Evolutionary conservation across 1,140 invertebrate species (phyloP), one percentile per base, ranked within the genome.

Genomic region (Nomia melanderi): DNA sequence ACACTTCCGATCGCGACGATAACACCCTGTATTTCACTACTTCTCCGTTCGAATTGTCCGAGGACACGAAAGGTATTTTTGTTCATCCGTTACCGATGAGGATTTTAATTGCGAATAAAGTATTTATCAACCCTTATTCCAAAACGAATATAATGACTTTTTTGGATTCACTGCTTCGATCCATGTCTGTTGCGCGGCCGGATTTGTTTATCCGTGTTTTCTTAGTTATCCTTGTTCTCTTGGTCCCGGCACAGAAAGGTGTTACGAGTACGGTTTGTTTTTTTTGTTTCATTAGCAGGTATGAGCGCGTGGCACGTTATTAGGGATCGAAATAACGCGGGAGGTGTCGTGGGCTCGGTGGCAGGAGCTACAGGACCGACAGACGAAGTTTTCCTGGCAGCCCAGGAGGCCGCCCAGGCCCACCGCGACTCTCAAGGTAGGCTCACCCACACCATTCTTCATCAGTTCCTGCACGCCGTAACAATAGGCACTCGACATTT

Each of bases 381-480:
- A 88, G 95, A 96, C 81, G 95, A 95, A 92, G 94, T 95, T 86
- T 95, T 95, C 90, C 93, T 95, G 87, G 93, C 94, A 88, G 94
- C 94, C 87, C 95, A 95, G 93, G 95, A 96, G 91, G 94, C 94
- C 85, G 93, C 93, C 77, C 94, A 94, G 90, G 94, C 95, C 91
- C 95, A 95, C 92, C 94, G 95, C 91, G 95, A 96, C 93, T 95
- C 95, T 89, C 95, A 96, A 96, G 95, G 95, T 96, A 95, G 94
- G 95, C 91, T 91, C 89, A 90, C 88, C 86, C 85, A 88, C 74
- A 86, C 87, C 91, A 90, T 85, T 92, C 89, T 81, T 71, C 80
- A 91, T 83, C 78, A 64, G 85, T 77, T 86, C 80, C 85, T 80
- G 83, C 77, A 71, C 87, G 85, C 90, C 88, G 87, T 80, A 90